phyloP scores from a whole-genome alignment of 2,113 vertebrate genomes.

The Pteruthius melanotis region DNA sequence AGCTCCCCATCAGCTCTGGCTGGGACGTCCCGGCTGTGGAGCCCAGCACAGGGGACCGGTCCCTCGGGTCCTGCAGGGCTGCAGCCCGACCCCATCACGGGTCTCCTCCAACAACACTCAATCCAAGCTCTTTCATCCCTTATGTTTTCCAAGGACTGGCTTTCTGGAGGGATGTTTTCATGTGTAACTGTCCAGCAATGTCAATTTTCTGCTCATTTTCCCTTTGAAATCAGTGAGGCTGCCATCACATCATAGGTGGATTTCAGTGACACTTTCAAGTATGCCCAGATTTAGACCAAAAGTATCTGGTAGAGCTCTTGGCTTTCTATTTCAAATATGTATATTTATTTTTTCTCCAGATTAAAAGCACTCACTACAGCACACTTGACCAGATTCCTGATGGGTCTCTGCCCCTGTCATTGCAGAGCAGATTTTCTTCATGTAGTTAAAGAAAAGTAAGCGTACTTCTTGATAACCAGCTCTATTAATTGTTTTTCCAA shows the following conservation, averaged over 20 bases:
- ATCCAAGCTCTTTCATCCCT: not conserved
- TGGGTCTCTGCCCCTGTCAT: not conserved
- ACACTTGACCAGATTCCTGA: not conserved
- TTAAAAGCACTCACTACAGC: not conserved
- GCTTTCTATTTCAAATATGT: not conserved
- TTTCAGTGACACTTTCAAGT: not conserved
- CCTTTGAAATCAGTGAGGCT: not conserved
- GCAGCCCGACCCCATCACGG: fast-evolving
- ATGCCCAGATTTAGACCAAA: not conserved
- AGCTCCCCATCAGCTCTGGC: fast-evolving
- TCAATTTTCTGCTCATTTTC: slow-evolving; percentile 7
- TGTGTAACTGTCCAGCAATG: not conserved
- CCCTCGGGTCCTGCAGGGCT: not conserved
- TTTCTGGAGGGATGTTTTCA: not conserved
- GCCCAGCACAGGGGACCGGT: not conserved
- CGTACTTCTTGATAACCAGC: not conserved
- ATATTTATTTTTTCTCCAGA: not conserved
- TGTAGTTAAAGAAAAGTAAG: not conserved
- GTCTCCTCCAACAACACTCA: not conserved
- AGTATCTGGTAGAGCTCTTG: not conserved
- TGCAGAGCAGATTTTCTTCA: not conserved
- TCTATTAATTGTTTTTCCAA: not conserved
- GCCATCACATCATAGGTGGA: not conserved
- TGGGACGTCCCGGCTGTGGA: fast-evolving
- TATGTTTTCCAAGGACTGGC: not conserved